These are phyloP conservation scores for Cotesia vestalis DNA, from an alignment of 1,140 invertebrate genomes.

Conservation along the genomic window DNA sequence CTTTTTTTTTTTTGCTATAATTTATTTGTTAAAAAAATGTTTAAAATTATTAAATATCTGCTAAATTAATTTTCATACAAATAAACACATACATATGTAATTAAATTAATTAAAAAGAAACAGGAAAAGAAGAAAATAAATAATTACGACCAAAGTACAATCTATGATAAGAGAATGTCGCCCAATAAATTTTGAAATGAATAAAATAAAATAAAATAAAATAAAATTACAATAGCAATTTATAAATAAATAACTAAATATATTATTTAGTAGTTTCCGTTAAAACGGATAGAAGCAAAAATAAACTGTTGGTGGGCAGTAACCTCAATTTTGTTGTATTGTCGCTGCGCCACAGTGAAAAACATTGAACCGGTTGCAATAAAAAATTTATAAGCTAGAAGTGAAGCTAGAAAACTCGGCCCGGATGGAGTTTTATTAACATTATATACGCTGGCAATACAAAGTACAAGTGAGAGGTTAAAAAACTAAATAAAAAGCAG, in stretches of 20 bases:
- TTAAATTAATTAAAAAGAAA: no score
- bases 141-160: not conserved
- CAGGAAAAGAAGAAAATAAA: no score
- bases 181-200: no score
- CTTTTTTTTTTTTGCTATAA: no score
- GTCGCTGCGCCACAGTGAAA: constrained; percentile 35
- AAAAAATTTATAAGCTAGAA: constrained; percentile 28
- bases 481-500: constrained; percentile 27
- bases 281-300: not conserved
- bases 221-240: no score
- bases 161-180: not conserved
- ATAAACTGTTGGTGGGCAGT: constrained; percentile 15
- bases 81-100: no score
- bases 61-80: no score
- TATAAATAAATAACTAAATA: no score
- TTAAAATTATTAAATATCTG: no score
- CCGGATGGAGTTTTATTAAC: constrained; percentile 30
- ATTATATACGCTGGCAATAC: constrained; percentile 36
- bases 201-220: no score
- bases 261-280: no score
- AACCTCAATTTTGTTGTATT: constrained; percentile 15
- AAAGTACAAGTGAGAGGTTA: constrained; percentile 24
- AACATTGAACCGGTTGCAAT: constrained; percentile 49
- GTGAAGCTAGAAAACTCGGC: constrained; percentile 31
- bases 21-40: no score